Base-by-base conservation (phyloP, 2,888 invertebrate species). In the Anticlea derivata region DNA sequence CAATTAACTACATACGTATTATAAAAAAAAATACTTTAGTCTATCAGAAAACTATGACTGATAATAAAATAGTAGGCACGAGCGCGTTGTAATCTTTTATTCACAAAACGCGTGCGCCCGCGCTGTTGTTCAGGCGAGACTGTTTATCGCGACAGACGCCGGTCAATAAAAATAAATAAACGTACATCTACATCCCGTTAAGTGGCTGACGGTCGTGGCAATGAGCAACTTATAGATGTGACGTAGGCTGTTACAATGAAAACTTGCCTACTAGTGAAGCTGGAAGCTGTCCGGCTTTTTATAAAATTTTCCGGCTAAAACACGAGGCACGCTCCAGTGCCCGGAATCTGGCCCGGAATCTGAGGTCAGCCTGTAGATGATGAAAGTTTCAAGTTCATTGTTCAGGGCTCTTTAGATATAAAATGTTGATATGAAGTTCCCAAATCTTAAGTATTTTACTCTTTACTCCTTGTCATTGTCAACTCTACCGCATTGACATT, bases 151-250 rank as follows among this genome's bases (percentile, higher is more conserved):
- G 38, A 10, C 34, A 20, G 34, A 34, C 34, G 22, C 46, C 40
- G 51, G 53, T 48, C 38, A 45, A 45, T 50, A 38, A 44, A 45
- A 55, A 55, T 53, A 58, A 35, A 59, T 29, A 31, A 29, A 40
- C 33, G 30, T 52, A 46, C 56, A 55, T 50, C 51, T 48, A 44
- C 33, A 34, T 52, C 46, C 55, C 58, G 53, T 51, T 48, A 56
- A 34, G 34, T 33, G 7, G 12, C 5, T 33, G 35, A 20, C 37
- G 41, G 41, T 27, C 41, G 26, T 13, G 31, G 50, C 31, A 44
- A 29, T 53, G 50, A 46, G 22, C 8, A 45, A 50, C 37, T 44
- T 24, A 24, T 40, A 50, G 59, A 50, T 22, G 43, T 55, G 53
- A 60, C 57, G 52, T 26, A 31, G 37, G 29, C 7, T 1, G 8